A percentile compares a stretch with the other conserved stretches of the same genome.
Evolutionary conservation across 1,140 invertebrate genomes (phyloP).

Genomic region (Ephestia elutella): DNA sequence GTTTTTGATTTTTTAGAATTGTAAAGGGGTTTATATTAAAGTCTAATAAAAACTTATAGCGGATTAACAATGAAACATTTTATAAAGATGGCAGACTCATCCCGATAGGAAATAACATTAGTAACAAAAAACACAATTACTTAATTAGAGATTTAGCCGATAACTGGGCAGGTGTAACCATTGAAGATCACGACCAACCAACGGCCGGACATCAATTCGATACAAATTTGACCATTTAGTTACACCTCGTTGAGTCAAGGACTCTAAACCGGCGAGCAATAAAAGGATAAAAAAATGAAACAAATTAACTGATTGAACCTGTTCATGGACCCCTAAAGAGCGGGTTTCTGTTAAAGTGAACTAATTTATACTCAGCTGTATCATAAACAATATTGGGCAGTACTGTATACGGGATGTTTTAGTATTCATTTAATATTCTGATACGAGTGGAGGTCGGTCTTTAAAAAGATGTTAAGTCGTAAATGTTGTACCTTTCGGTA

Average conservation of each 20-base stretch:
- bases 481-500: slow-evolving; percentile 27
- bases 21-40: no score
- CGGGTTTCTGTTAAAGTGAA: slow-evolving; percentile 57
- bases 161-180: slow-evolving; percentile 56
- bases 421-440: slow-evolving; percentile 51
- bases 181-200: slow-evolving; percentile 41
- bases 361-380: slow-evolving; percentile 67
- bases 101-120: slow-evolving; percentile 15
- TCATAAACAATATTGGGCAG: slow-evolving; percentile 60
- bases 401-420: slow-evolving; percentile 53
- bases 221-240: slow-evolving; percentile 70
- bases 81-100: slow-evolving; percentile 10
- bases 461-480: slow-evolving; percentile 49
- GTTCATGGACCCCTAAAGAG: slow-evolving; percentile 68
- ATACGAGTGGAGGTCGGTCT: slow-evolving; percentile 7
- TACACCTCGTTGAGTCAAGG: slow-evolving; percentile 72
- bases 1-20: no score
- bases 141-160: slow-evolving; percentile 57
- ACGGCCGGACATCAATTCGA: slow-evolving; percentile 65
- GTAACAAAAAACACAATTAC: slow-evolving; percentile 51
- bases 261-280: slow-evolving; percentile 56
- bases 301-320: slow-evolving; percentile 66
- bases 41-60: no score
- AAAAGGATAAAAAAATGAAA: slow-evolving; percentile 58
- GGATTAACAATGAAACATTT: slow-evolving; percentile 17